Evolutionary conservation across 2,113 vertebrate genomes (phyloP).

Genomic region (Vombatus ursinus): DNA sequence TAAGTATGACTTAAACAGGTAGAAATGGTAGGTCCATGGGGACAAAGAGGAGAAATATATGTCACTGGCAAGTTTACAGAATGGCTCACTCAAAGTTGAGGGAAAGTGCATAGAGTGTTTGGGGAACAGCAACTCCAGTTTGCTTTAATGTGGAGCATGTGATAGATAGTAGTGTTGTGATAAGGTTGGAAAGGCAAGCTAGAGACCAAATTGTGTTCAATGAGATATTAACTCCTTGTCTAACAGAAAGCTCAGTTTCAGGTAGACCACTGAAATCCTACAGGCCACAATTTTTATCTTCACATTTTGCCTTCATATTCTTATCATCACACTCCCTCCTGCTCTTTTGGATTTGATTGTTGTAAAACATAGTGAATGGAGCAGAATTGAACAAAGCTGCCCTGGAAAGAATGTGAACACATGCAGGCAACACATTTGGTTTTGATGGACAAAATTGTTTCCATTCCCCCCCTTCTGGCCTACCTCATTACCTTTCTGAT

Average conservation of each 20-base stretch:
- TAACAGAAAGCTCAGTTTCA: not conserved
- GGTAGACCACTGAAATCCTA: not conserved
- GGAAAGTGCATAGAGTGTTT: not conserved
- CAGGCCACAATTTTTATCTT: not conserved
- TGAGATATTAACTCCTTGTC: not conserved
- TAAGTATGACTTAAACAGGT: not conserved
- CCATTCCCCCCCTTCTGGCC: conserved; percentile 35
- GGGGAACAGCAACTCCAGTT: not conserved
- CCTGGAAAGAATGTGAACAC: conserved; percentile 53
- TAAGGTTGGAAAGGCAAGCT: not conserved
- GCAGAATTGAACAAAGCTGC: conserved; percentile 15
- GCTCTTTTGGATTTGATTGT: conserved; percentile 15
- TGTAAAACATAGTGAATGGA: not conserved
- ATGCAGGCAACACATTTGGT: conserved; percentile 40
- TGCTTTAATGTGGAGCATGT: not conserved
- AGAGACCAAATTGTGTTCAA: not conserved
- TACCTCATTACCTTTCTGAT: conserved; percentile 27
- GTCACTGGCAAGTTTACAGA: not conserved
- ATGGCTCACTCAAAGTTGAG: not conserved
- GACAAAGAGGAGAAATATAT: not conserved
- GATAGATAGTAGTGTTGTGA: not conserved
- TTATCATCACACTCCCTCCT: not conserved
- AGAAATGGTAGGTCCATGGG: not conserved
- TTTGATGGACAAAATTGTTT: conserved; percentile 30
- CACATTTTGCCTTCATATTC: conserved; percentile 5